A percentile compares a stretch with the other conserved stretches of the same genome.
Conservation (phyloP, 2,888 invertebrate genomes). For the Ditula angustiorana region DNA sequence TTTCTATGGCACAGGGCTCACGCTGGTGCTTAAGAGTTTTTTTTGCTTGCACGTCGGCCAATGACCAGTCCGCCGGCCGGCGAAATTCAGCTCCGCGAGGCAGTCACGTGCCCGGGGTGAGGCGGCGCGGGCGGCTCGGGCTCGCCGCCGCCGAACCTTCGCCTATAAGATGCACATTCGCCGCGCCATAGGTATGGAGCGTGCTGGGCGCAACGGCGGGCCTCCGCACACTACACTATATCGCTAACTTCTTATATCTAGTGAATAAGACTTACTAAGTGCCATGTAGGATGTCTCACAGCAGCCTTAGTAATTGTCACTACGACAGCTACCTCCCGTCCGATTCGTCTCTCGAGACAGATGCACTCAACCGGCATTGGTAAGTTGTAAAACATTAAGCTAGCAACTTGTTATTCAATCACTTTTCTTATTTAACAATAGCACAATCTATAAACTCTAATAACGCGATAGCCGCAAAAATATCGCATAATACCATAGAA, state of each 20-base stretch:
- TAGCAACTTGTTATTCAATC: background rate
- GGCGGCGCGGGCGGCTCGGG: conserved; percentile 78
- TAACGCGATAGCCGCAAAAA: too few relatives aligned
- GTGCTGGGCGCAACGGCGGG: conserved; percentile 77
- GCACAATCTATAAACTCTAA: too few relatives aligned
- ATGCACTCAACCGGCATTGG: conserved; percentile 82
- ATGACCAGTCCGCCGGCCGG: conserved; percentile 80
- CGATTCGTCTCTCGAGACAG: conserved; percentile 81
- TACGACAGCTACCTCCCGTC: conserved; percentile 82
- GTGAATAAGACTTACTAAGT: conserved; percentile 72
- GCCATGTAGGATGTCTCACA: conserved; percentile 85
- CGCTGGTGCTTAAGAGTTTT: conserved; percentile 66
- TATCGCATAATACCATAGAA: too few relatives aligned
- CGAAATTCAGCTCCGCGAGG: conserved; percentile 72
- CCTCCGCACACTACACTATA: conserved; percentile 66
- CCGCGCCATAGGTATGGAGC: conserved; percentile 80
- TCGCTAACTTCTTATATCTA: conserved; percentile 64
- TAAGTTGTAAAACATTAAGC: conserved; percentile 58
- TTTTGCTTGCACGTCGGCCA: conserved; percentile 75
- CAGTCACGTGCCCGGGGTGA: conserved; percentile 86
- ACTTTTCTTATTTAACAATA: too few relatives aligned
- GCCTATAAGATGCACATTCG: conserved; percentile 83
- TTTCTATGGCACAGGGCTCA: conserved; percentile 72
- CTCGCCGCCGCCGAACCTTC: conserved; percentile 75
- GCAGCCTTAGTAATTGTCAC: conserved; percentile 78